Evolutionary conservation across 2,888 invertebrate genomes (phyloP).

Genomic region (Rhorus exstirpatorius): DNA sequence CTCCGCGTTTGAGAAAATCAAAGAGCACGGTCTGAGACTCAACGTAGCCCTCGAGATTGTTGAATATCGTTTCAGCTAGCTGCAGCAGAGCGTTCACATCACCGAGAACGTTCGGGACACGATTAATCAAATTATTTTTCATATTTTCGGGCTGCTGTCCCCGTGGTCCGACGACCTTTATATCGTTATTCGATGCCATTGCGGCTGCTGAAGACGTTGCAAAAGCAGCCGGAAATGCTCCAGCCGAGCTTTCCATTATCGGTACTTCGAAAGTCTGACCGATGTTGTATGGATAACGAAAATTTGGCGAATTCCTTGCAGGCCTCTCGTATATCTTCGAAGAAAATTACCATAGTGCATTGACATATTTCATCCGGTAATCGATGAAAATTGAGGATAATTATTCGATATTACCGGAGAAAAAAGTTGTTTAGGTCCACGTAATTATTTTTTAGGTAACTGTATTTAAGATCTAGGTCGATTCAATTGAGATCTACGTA

Average conservation of each 20-base stretch:
- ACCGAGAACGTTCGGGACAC: conserved; percentile 61
- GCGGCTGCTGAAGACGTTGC: no score
- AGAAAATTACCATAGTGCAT: background rate
- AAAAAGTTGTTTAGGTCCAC: no score
- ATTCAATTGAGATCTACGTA: no score
- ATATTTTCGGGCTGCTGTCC: background rate
- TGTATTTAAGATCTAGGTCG: no score
- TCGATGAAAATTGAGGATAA: no score
- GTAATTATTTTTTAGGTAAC: no score
- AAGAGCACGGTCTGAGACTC: background rate
- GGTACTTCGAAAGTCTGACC: no score
- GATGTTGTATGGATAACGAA: no score
- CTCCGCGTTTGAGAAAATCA: conserved; percentile 32
- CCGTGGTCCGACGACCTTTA: background rate
- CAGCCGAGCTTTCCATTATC: no score
- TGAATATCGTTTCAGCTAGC: background rate
- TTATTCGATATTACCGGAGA: no score
- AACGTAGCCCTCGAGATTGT: conserved; percentile 56
- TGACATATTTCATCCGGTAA: background rate
- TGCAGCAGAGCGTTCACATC: conserved; percentile 66
- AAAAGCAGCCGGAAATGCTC: no score
- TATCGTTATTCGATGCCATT: background rate
- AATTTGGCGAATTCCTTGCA: background rate
- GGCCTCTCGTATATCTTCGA: conserved; percentile 12
- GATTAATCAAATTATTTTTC: background rate